A percentile compares a stretch with the other conserved stretches of the same genome.
Evolutionary conservation across 2,888 invertebrate species (phyloP).

Genomic region (Furcula furcula): DNA sequence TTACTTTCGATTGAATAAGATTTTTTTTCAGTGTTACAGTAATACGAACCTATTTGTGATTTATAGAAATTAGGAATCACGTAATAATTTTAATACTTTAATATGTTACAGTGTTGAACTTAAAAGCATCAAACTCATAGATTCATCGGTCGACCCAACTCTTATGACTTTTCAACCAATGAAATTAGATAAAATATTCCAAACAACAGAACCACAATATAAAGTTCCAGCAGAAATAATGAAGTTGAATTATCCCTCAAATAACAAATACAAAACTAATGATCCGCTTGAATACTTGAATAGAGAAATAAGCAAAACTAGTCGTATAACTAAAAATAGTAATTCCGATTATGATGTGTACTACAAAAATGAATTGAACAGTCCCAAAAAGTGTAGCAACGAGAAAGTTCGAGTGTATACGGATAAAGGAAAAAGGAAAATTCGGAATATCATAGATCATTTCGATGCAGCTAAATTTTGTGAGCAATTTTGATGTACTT

Average conservation of each 20-base stretch:
- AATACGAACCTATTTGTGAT: no score
- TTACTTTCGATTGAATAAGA: no score
- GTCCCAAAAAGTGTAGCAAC: slow-evolving; percentile 45
- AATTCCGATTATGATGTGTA: slow-evolving; percentile 56
- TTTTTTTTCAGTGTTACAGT: no score
- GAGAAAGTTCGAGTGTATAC: slow-evolving; percentile 61
- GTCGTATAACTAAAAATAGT: slow-evolving; percentile 22
- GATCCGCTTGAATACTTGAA: slow-evolving; percentile 19
- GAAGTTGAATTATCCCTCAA: slow-evolving; percentile 6
- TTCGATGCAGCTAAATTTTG: slow-evolving; percentile 39
- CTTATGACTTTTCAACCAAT: slow-evolving; percentile 4
- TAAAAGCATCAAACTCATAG: slow-evolving; percentile 52
- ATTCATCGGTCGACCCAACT: slow-evolving; percentile 17
- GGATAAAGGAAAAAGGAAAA: slow-evolving; percentile 50
- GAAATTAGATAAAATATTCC: slow-evolving; percentile 13
- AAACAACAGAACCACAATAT: slow-evolving; percentile 10
- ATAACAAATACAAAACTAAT: slow-evolving; percentile 13
- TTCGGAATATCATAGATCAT: slow-evolving; percentile 29
- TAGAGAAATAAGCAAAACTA: slow-evolving; percentile 15
- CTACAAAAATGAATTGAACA: slow-evolving; percentile 51
- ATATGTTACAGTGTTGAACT: slow-evolving; percentile 60
- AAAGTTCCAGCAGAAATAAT: slow-evolving; percentile 14
- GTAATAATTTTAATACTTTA: not conserved
- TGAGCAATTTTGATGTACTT: slow-evolving; percentile 32
- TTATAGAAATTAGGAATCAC: no score